These are phyloP conservation scores for Neosilurus hyrtlii DNA, from an alignment of 2,797 vertebrate species.

Conservation along the genomic window DNA sequence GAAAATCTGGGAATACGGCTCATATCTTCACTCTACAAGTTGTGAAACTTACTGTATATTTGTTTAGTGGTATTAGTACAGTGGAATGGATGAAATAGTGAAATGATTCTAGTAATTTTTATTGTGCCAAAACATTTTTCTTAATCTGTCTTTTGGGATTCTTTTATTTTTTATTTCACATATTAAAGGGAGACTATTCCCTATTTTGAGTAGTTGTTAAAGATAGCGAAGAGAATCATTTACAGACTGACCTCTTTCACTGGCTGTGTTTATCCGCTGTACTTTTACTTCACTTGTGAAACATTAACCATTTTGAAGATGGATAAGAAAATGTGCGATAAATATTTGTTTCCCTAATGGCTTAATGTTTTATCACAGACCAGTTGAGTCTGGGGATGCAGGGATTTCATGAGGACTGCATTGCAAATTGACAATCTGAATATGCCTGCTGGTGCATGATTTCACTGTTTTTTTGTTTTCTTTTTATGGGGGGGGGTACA, in stretches of 20 bases:
- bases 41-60: constrained; percentile 23
- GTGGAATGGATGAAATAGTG: constrained; percentile 15
- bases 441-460: constrained; percentile 3
- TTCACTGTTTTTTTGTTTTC: not conserved
- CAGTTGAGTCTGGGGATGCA: constrained; percentile 6
- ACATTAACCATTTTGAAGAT: constrained; percentile 50
- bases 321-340: constrained; percentile 43
- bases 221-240: constrained; percentile 44
- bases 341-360: constrained; percentile 48
- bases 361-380: constrained; percentile 30
- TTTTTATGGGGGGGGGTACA: no score
- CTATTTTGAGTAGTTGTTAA: constrained; percentile 12
- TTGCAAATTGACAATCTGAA: constrained; percentile 14
- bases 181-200: constrained; percentile 38
- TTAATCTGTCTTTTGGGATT: constrained; percentile 11
- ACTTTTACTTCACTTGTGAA: constrained; percentile 45
- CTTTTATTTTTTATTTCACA: constrained; percentile 15
- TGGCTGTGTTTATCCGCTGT: constrained; percentile 39
- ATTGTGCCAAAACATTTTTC: constrained; percentile 24
- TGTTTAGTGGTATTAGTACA: constrained; percentile 32
- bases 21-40: constrained; percentile 18
- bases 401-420: constrained; percentile 19
- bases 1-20: constrained; percentile 14
- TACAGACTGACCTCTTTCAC: constrained; percentile 43
- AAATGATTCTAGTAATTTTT: constrained; percentile 30